These are phyloP conservation scores for Nebria salina DNA, from an alignment of 2,888 invertebrate genomes.

Conservation along the genomic window DNA sequence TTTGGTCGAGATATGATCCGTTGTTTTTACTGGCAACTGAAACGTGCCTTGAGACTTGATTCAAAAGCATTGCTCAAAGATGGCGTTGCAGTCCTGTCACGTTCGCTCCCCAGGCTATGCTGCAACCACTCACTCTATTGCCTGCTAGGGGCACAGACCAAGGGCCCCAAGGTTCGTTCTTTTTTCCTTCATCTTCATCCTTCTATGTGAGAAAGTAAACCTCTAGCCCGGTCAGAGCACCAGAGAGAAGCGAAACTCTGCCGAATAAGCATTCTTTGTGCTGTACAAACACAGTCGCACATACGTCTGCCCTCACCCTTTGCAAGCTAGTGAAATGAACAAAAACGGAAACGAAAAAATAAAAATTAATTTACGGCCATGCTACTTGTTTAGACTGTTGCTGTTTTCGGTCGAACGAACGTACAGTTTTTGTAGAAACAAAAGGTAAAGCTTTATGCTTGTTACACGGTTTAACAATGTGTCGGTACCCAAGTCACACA, in stretches of 20 bases:
- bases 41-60: conserved; percentile 38
- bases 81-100: conserved; percentile 40
- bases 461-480: neutral
- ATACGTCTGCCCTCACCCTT: neutral
- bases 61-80: conserved; percentile 27
- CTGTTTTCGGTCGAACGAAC: neutral
- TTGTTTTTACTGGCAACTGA: conserved; percentile 35
- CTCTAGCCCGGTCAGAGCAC: neutral
- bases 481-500: neutral
- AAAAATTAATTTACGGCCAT: conserved; percentile 33
- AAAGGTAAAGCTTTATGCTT: neutral
- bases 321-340: neutral
- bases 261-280: conserved; percentile 33
- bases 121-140: conserved; percentile 42
- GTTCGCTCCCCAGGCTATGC: conserved; percentile 31
- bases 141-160: conserved; percentile 23
- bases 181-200: conserved; percentile 4
- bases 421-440: neutral
- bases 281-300: neutral
- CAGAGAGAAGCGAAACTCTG: conserved; percentile 24
- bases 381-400: conserved; percentile 27
- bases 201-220: conserved; percentile 12
- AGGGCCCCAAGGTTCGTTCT: conserved; percentile 20
- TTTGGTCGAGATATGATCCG: conserved; percentile 40
- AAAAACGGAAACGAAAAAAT: conserved; percentile 18